phyloP scores from a whole-genome alignment of 2,113 vertebrate species.

The Phycodurus eques region DNA sequence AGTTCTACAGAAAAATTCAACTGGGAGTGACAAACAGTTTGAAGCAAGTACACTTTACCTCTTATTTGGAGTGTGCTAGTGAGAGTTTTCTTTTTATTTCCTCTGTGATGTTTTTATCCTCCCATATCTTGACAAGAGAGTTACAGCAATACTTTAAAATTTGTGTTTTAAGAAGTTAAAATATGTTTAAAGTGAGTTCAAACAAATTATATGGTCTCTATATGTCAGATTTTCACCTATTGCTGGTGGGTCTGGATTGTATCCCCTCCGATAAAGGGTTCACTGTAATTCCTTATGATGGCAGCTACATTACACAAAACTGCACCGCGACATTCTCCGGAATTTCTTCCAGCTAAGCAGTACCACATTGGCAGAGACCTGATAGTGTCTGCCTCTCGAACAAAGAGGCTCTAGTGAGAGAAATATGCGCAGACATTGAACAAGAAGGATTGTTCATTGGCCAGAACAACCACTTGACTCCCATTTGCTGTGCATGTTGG shows the following conservation, averaged over 20 bases:
- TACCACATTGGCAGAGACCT: slow-evolving; percentile 1
- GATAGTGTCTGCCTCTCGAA: slow-evolving; percentile 21
- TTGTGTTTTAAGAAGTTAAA: too few species aligned
- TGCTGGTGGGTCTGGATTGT: neutral
- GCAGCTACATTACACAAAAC: neutral
- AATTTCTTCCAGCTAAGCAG: neutral
- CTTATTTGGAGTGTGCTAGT: too few species aligned
- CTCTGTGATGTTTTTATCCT: too few species aligned
- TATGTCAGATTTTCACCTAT: neutral
- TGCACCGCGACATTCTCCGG: too few species aligned
- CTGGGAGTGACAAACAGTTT: too few species aligned
- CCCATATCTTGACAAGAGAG: too few species aligned
- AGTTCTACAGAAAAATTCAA: too few species aligned
- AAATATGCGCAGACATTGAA: slow-evolving; percentile 50
- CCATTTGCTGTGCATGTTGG: slow-evolving; percentile 47
- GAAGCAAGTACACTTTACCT: too few species aligned
- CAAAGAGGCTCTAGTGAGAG: slow-evolving; percentile 46
- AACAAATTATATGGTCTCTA: neutral
- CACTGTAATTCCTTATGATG: neutral
- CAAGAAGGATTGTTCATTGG: slow-evolving; percentile 55
- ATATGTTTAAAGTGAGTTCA: too few species aligned
- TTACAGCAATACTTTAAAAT: too few species aligned
- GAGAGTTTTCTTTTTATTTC: too few species aligned
- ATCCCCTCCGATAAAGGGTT: neutral
- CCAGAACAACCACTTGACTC: slow-evolving; percentile 59